Base-by-base conservation (phyloP, 2,113 vertebrate species). In the Istiophorus platypterus region DNA sequence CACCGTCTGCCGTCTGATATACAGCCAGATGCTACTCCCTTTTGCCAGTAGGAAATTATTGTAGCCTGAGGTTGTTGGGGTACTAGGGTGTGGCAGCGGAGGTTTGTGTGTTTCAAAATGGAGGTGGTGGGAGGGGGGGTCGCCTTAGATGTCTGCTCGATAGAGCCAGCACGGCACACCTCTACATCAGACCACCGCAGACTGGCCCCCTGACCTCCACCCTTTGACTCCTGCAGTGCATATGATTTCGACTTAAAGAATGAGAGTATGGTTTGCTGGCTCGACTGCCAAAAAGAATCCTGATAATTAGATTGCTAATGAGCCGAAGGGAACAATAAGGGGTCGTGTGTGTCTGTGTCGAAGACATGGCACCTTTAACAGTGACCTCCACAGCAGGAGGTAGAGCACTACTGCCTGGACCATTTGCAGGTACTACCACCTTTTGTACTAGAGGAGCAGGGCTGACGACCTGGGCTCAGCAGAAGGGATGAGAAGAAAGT, bases 21-120 rank as follows among this genome's bases (percentile, higher is more conserved):
- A 26, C 4, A 85, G 77, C 76, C 89, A 90, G 83, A 92, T 88
- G 89, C 72, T 85, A 7, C 73, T 37, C 63, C 72, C 15, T 67
- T 57, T 65, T 52, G 70, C 85, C 83, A 72, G 24, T 34, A 78
- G 76, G 76, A 88, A 89, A 91, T 90, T 42, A 91, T 85, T 88
- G 77, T 72, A 76, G 85, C 92, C 89, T 67, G 58, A 77, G 82
- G 86, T 72, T 78, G 80, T 2, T 52, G 78, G 76, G 88, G 80
- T 49, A 49, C 71, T 14, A 29, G 89, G 92, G 88, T 87, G 90
- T 87, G 91, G 87, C 70, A 7, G 29, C 63, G 42, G 52, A 76
- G 78, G 39, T 68, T 27, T 64, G 67, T 61, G 78, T 22, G 31
- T 77, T 78, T 68, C 14, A 80, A 74, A 82, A 45, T n/a, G 49